A percentile compares a stretch with the other conserved stretches of the same genome.
These are phyloP conservation scores for Melanophora roralis DNA, from an alignment of 2,888 invertebrate genomes.

Conservation along the genomic window DNA sequence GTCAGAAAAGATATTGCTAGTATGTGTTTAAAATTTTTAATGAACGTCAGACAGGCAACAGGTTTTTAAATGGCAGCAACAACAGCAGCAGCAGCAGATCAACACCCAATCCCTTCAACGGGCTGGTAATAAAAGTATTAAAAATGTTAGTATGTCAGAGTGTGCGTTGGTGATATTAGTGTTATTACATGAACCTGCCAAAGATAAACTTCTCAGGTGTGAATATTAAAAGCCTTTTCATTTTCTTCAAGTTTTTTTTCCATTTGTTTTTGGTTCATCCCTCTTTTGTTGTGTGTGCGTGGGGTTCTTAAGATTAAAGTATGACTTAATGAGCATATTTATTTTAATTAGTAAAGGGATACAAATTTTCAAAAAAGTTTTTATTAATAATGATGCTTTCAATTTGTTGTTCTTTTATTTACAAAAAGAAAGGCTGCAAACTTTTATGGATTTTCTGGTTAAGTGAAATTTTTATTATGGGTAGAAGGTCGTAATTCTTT, in stretches of 20 bases:
- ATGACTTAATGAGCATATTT: constrained; percentile 60
- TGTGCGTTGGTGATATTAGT: constrained; percentile 37
- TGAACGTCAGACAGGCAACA: constrained; percentile 57
- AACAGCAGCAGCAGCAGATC: background rate
- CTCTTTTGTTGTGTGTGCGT: background rate
- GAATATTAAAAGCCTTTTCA: constrained; percentile 62
- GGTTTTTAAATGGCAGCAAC: constrained; percentile 45
- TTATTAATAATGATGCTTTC: constrained; percentile 17
- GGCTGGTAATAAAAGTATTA: background rate
- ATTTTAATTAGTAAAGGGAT: constrained; percentile 62
- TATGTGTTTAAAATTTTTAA: constrained; percentile 59
- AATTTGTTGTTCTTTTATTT: background rate
- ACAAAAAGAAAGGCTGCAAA: background rate
- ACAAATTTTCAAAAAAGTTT: background rate
- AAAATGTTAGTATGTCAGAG: background rate
- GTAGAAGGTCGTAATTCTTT: background rate
- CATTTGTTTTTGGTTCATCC: constrained; percentile 9
- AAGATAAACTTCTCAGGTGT: constrained; percentile 61
- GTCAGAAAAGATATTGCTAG: constrained; percentile 36
- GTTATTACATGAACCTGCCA: constrained; percentile 57
- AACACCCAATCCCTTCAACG: background rate
- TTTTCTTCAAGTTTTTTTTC: constrained; percentile 44
- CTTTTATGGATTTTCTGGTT: background rate
- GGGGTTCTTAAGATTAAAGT: constrained; percentile 38
- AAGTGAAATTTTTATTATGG: background rate